Percentiles rank a stretch among this genome's conserved stretches.
phyloP scores from a whole-genome alignment of 2,797 vertebrate genomes.

The Fratercula arctica region DNA sequence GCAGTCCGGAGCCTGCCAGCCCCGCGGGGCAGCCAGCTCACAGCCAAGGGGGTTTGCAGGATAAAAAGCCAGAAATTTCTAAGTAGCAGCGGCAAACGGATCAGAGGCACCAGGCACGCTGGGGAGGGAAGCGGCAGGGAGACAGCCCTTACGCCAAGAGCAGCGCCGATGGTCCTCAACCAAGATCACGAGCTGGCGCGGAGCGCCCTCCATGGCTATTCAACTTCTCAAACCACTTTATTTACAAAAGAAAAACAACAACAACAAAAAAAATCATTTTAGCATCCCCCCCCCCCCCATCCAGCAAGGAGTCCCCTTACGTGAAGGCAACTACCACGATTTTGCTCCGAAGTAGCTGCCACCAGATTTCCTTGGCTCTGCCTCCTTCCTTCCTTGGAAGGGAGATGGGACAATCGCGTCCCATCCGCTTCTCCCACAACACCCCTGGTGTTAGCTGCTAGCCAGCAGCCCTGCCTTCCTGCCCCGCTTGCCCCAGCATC shows the following conservation, averaged over 20 bases:
- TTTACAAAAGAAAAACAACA: no score
- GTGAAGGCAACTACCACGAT: not conserved
- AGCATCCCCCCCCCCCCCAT: not conserved
- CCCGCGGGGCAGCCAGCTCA: not conserved
- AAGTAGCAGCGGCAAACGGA: not conserved
- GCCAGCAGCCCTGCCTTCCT: not conserved
- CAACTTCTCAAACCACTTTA: not conserved
- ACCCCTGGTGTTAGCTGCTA: not conserved
- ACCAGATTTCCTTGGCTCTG: not conserved
- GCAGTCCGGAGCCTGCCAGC: rapidly evolving
- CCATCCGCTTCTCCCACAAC: not conserved
- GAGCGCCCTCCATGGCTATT: not conserved
- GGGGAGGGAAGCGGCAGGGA: not conserved
- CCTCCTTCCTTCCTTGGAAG: not conserved
- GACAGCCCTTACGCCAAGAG: not conserved
- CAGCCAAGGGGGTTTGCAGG: not conserved
- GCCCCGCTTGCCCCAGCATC: not conserved
- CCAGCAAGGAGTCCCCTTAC: not conserved
- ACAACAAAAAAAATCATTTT: not conserved
- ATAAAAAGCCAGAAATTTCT: not conserved
- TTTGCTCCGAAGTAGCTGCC: not conserved
- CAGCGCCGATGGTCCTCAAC: not conserved
- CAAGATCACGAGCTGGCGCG: not conserved
- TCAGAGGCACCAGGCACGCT: rapidly evolving
- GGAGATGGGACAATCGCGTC: rapidly evolving